A percentile compares a stretch with the other conserved stretches of the same genome.
phyloP scores from a whole-genome alignment of 2,113 vertebrate species.

The Leiothrix lutea region DNA sequence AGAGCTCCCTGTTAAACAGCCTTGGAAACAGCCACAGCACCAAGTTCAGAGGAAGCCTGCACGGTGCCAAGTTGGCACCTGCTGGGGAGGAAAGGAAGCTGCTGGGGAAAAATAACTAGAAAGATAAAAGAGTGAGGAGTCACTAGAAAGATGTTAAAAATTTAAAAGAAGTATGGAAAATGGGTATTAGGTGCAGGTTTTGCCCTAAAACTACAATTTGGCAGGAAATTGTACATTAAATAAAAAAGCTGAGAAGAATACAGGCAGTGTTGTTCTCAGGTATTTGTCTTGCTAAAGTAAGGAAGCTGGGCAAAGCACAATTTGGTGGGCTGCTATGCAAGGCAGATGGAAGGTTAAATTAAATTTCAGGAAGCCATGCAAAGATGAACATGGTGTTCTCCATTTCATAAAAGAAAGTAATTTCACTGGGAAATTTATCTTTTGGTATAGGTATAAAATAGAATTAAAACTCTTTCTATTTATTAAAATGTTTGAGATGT shows the following conservation, averaged over 20 bases:
- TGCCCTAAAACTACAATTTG: background rate
- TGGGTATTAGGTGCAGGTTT: background rate
- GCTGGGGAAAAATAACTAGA: background rate
- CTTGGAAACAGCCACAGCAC: slow-evolving; percentile 13
- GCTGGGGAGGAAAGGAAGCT: slow-evolving; percentile 50
- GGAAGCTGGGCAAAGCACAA: background rate
- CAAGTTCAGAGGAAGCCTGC: slow-evolving; percentile 53
- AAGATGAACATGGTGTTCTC: background rate
- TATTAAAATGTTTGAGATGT: background rate
- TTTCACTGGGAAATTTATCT: background rate
- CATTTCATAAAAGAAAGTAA: background rate
- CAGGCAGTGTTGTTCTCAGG: background rate
- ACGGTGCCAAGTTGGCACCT: slow-evolving; percentile 52
- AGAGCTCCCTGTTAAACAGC: slow-evolving; percentile 60
- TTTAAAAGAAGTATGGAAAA: background rate
- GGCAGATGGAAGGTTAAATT: background rate
- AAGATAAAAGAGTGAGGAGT: background rate
- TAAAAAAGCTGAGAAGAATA: background rate
- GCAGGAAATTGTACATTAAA: background rate
- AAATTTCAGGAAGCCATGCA: background rate
- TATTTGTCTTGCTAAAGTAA: background rate
- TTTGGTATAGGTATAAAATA: background rate
- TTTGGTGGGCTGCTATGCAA: background rate
- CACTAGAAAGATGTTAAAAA: background rate
- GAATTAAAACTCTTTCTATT: background rate